These are phyloP conservation scores for Dermochelys coriacea DNA, from an alignment of 2,797 vertebrate genomes.

Conservation along the genomic window DNA sequence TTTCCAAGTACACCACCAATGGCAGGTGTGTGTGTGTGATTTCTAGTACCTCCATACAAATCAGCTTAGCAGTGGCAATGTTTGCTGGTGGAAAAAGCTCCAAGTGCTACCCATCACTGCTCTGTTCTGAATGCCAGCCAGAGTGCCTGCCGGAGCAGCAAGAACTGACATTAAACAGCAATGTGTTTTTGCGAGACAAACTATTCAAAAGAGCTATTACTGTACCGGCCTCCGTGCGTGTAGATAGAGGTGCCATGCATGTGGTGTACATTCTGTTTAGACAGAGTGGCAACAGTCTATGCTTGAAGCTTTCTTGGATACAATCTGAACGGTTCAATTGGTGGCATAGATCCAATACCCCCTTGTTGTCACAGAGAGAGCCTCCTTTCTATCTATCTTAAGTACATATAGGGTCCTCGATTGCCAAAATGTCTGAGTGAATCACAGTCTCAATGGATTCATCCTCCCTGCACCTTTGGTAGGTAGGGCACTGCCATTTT, in stretches of 20 bases:
- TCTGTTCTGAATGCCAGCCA: conserved; percentile 29
- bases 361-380: neutral
- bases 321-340: neutral
- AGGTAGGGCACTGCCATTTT: neutral
- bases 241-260: fast-evolving
- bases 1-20: neutral
- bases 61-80: conserved; percentile 51
- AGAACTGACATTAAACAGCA: neutral
- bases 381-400: neutral
- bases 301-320: neutral
- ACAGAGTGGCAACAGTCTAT: neutral
- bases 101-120: conserved; percentile 1
- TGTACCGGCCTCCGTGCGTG: neutral
- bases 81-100: conserved; percentile 28
- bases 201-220: neutral
- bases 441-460: neutral
- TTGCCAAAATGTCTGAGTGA: neutral
- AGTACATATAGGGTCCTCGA: neutral
- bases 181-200: neutral
- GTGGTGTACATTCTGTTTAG: neutral
- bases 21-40: neutral
- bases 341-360: neutral
- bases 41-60: conserved; percentile 61
- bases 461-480: neutral
- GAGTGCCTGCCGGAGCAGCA: fast-evolving